These are phyloP conservation scores for Cryptus armator DNA, from an alignment of 2,888 invertebrate species.

Conservation along the genomic window DNA sequence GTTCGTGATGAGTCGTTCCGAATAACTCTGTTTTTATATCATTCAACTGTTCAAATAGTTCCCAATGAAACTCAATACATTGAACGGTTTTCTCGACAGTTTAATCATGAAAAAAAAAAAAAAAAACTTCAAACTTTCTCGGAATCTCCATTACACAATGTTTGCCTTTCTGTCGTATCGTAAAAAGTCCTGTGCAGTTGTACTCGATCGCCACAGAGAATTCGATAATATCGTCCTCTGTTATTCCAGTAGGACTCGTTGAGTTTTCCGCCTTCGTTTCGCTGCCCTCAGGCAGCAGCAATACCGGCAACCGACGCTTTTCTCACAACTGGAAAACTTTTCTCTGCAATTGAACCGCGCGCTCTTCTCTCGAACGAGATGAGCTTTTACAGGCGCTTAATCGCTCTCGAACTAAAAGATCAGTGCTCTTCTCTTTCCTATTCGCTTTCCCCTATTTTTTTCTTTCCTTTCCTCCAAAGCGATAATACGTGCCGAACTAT, in stretches of 20 bases:
- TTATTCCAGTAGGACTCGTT: constrained; percentile 35
- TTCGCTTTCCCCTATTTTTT: not conserved
- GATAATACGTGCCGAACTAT: constrained; percentile 26
- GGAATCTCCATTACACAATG: constrained; percentile 37
- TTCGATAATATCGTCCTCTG: constrained; percentile 48
- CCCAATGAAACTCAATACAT: not conserved
- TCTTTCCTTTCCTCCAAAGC: constrained; percentile 24
- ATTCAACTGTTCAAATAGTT: not conserved
- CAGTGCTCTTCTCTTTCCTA: constrained; percentile 22
- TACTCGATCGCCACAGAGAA: constrained; percentile 36
- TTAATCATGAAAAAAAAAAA: constrained; percentile 29
- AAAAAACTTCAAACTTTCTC: constrained; percentile 9
- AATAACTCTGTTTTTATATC: not conserved
- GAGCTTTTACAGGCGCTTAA: constrained; percentile 50
- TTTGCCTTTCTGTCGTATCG: constrained; percentile 8
- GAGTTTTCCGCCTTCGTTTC: constrained; percentile 26
- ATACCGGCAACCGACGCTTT: constrained; percentile 12
- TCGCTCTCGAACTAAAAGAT: constrained; percentile 49
- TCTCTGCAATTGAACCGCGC: not conserved
- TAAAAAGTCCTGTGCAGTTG: constrained; percentile 38
- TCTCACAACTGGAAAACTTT: constrained; percentile 55
- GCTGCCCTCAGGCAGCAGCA: constrained; percentile 19
- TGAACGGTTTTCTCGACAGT: constrained; percentile 11
- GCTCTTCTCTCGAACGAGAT: constrained; percentile 32
- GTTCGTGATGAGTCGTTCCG: not conserved